These are phyloP conservation scores for Sorex fumeus DNA, from an alignment of 2,113 vertebrate genomes.

Conservation along the genomic window DNA sequence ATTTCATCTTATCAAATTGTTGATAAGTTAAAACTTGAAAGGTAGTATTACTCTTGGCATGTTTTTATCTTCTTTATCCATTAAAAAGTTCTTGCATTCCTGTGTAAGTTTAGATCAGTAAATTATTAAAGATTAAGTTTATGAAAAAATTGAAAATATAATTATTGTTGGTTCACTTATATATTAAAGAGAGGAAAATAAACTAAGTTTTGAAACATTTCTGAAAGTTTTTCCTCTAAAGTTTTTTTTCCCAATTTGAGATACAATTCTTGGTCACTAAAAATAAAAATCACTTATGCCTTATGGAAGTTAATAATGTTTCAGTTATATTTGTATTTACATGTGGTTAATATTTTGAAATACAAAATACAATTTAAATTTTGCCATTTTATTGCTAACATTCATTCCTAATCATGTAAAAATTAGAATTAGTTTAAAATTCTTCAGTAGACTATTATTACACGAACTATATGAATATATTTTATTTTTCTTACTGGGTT, in stretches of 20 bases:
- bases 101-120: slow-evolving; percentile 86
- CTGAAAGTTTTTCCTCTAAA: background rate
- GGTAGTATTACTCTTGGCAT: slow-evolving; percentile 82
- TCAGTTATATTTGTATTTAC: slow-evolving; percentile 45
- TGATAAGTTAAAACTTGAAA: slow-evolving; percentile 87
- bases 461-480: background rate
- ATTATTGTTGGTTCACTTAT: slow-evolving; percentile 84
- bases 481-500: slow-evolving; percentile 53
- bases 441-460: slow-evolving; percentile 29
- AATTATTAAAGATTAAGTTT: slow-evolving; percentile 88
- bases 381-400: slow-evolving; percentile 52
- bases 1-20: slow-evolving; percentile 80
- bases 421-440: slow-evolving; percentile 36
- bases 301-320: slow-evolving; percentile 40
- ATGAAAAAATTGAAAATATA: slow-evolving; percentile 84
- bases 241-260: slow-evolving; percentile 62
- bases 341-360: slow-evolving; percentile 48
- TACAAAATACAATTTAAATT: background rate
- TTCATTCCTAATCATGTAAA: slow-evolving; percentile 47
- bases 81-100: slow-evolving; percentile 83
- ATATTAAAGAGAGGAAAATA: slow-evolving; percentile 78
- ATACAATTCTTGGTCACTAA: slow-evolving; percentile 18
- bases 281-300: slow-evolving; percentile 37
- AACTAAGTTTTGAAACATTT: slow-evolving; percentile 33
- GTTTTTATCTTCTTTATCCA: slow-evolving; percentile 77